Conservation (phyloP, 2,888 invertebrate species). For the Acanthoscelides obtectus region DNA sequence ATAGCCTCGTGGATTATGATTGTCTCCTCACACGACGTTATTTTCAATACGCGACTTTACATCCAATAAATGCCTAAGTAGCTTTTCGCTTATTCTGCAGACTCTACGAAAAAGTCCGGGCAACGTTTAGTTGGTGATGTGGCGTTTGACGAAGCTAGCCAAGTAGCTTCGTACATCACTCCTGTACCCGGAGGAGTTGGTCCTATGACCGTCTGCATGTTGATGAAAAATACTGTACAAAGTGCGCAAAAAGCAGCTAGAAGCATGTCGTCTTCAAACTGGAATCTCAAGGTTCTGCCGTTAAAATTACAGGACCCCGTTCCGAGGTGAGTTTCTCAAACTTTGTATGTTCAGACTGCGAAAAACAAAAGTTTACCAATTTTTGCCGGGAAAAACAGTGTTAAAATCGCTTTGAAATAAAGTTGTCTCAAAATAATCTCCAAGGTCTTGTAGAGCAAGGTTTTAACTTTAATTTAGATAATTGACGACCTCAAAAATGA, state of each 20-base stretch:
- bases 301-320: conserved; percentile 66
- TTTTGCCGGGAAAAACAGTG: too few species aligned
- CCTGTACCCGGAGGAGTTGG: conserved; percentile 97
- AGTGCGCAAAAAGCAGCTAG: conserved; percentile 67
- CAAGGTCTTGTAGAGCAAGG: too few species aligned
- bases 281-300: conserved; percentile 68
- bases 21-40: not conserved
- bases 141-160: conserved; percentile 72
- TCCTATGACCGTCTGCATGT: conserved; percentile 99
- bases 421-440: too few species aligned
- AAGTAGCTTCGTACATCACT: conserved; percentile 83
- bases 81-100: conserved; percentile 46
- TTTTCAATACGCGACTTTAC: not conserved
- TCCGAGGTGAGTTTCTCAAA: conserved; percentile 61
- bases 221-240: conserved; percentile 90
- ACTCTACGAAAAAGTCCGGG: conserved; percentile 71
- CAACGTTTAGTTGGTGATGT: conserved; percentile 94
- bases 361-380: too few species aligned
- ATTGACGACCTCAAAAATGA: too few species aligned
- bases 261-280: conserved; percentile 55
- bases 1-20: too few species aligned
- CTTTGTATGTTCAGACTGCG: too few species aligned
- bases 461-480: too few species aligned
- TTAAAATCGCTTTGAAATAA: too few species aligned
- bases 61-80: not conserved